Conservation (phyloP, 2,888 invertebrate species). For the Athalia rosae region DNA sequence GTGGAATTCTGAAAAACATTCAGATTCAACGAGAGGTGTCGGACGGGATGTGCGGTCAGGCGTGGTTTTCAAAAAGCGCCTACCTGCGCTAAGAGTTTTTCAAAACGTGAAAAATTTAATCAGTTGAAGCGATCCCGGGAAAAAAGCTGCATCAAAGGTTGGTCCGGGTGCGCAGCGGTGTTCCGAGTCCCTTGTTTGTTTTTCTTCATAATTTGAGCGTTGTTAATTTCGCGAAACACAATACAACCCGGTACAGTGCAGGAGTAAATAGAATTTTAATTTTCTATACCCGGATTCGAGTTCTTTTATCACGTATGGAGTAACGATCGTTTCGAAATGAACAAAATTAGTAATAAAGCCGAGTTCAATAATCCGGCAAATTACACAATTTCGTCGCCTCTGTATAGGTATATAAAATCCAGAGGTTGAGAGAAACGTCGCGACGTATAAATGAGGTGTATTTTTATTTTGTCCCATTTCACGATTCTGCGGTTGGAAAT, state of each 20-base stretch:
- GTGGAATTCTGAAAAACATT: not conserved
- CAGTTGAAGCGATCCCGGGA: constrained; percentile 12
- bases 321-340: constrained; percentile 1
- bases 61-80: not conserved
- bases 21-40: constrained; percentile 11
- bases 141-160: not conserved
- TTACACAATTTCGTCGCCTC: too few species aligned
- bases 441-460: too few species aligned
- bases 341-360: not conserved
- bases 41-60: not conserved
- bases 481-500: too few species aligned
- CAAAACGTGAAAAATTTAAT: constrained; percentile 16
- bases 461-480: too few species aligned
- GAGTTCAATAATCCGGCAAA: not conserved
- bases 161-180: too few species aligned
- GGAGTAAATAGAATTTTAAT: constrained; percentile 13
- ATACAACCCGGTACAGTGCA: not conserved
- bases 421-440: too few species aligned
- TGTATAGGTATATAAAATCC: too few species aligned
- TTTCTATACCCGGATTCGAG: not conserved
- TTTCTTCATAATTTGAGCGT: constrained; percentile 10
- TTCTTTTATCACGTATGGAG: constrained; percentile 1
- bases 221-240: constrained; percentile 21
- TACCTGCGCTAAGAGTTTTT: too few species aligned
- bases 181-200: too few species aligned